These are phyloP conservation scores for Hipparchia semele DNA, from an alignment of 2,888 invertebrate species.

Conservation along the genomic window DNA sequence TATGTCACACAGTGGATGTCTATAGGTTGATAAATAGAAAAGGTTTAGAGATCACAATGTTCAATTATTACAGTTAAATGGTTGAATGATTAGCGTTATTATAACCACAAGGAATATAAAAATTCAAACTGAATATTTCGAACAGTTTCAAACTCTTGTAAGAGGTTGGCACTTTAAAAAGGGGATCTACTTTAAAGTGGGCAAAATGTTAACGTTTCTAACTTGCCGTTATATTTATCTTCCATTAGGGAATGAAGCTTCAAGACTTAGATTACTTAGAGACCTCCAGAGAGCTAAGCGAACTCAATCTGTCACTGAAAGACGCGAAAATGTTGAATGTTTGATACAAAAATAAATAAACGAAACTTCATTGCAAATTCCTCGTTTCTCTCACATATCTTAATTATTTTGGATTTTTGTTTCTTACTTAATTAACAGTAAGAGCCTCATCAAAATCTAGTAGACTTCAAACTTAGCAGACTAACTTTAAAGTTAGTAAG, in stretches of 20 bases:
- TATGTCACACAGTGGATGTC: no score
- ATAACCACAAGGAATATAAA: no score
- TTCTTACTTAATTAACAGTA: no score
- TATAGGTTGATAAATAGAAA: no score
- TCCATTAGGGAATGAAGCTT: conserved; percentile 7
- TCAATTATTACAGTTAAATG: no score
- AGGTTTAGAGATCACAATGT: no score
- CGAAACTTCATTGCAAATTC: not conserved
- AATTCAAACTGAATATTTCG: not conserved
- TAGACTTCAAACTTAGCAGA: no score
- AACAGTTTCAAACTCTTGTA: not conserved
- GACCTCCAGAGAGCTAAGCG: not conserved
- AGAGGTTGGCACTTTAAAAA: not conserved
- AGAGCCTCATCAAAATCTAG: no score
- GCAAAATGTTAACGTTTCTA: not conserved
- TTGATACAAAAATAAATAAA: not conserved
- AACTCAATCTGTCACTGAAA: not conserved
- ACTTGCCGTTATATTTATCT: not conserved
- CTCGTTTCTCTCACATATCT: not conserved
- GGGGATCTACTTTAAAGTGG: conserved; percentile 3
- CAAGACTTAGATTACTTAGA: not conserved
- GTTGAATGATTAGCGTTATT: no score
- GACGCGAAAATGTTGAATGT: not conserved
- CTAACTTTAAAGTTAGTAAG: no score
- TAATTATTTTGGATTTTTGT: no score